Evolutionary conservation across 2,797 vertebrate species (phyloP), one percentile per base, ranked within the genome.

Genomic region (Malacoraja senta): DNA sequence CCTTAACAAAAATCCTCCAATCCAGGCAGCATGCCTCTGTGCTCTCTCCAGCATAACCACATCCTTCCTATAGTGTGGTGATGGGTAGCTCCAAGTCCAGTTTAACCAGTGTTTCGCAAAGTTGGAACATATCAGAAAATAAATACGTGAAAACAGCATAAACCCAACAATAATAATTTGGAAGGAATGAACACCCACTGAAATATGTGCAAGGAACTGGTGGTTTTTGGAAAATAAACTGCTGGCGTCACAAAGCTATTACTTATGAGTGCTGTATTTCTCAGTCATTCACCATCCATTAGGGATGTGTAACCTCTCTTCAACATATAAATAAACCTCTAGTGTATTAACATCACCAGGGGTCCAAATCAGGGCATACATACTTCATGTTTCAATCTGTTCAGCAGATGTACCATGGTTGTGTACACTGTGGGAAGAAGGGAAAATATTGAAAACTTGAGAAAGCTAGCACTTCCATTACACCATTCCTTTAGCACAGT

Each of bases 341-440:
- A 35, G 63, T 68, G n/a, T 35, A 65, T 68, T 88, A 68, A 88
- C 84, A 35, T 21, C 32, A 63, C n/a, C 61, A 68, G 61, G 19
- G 84, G n/a, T 68, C 84, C 63, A 68, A 32, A 68, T 88, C 0
- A 35, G 84, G 84, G n/a, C 8, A 19, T 32, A 35, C 61, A 35
- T 88, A 10, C 53, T 15, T 84, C 58, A 13, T 84, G 21, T 68
- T 88, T 88, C 84, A 88, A 88, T 88, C 61, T 88, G 63, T 68
- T 68, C 32, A 88, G 8, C 84, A 88, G 84, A 88, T 88, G 84
- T 65, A 65, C 65, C 17, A 35, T 68, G 84, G 84, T 8, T 32
- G 19, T 88, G 81, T 53, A 61, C 26, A 32, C 26, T 86, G 58
- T 86, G 58, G 83, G 83, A 8, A 84, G 15, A 83, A 13, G 19